phyloP scores from a whole-genome alignment of 2,888 invertebrate species.

The Phrixothrix hirtus region DNA sequence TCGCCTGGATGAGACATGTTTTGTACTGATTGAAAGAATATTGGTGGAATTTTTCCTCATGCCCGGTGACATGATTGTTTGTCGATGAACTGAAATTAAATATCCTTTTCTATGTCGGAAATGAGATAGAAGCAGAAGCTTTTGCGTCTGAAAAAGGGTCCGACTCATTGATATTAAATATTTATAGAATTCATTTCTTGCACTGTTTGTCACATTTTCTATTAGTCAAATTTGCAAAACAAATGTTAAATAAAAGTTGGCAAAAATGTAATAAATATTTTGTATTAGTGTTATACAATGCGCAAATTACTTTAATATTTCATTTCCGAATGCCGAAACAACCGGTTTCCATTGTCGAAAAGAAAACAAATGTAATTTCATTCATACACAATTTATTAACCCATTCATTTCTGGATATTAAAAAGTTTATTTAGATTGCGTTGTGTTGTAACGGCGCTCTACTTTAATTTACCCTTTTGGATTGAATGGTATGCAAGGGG shows the following conservation, averaged over 20 bases:
- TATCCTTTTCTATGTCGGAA: slow-evolving; percentile 54
- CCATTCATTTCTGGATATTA: no score
- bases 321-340: no score
- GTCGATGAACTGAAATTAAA: slow-evolving; percentile 54
- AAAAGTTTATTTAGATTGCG: no score
- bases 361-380: no score
- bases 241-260: no score
- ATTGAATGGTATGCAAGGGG: slow-evolving; percentile 19
- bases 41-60: slow-evolving; percentile 46
- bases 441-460: no score
- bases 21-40: slow-evolving; percentile 54
- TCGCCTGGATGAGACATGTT: slow-evolving; percentile 49
- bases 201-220: not conserved
- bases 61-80: slow-evolving; percentile 49
- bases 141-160: slow-evolving; percentile 23
- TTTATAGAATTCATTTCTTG: slow-evolving; percentile 1
- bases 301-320: no score
- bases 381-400: no score
- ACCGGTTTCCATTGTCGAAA: no score
- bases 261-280: no score
- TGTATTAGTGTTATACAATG: no score
- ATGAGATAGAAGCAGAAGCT: slow-evolving; percentile 44
- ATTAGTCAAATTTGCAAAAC: no score
- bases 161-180: slow-evolving; percentile 16
- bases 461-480: slow-evolving; percentile 19